A percentile compares a stretch with the other conserved stretches of the same genome.
Conservation (phyloP, 1,140 invertebrate genomes). For the Pseudomyrmex sp. region DNA sequence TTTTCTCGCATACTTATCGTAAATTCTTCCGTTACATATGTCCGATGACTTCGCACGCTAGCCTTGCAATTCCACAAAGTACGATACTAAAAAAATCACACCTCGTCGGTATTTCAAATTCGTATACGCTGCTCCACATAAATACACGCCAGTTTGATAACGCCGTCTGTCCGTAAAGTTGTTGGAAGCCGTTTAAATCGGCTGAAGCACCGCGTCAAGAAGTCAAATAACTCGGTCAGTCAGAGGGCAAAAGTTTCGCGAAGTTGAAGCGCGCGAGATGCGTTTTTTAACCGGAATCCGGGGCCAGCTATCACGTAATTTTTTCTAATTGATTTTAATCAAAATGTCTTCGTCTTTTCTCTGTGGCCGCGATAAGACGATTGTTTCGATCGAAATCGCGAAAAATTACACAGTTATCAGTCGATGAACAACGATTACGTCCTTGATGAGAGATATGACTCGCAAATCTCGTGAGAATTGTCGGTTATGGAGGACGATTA, state of each 20-base stretch:
- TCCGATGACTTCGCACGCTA: not conserved
- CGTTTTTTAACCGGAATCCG: slow-evolving; percentile 23
- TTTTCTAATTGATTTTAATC: no score
- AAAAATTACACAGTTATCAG: no score
- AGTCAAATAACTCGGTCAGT: slow-evolving; percentile 42
- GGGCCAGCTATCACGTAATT: no score
- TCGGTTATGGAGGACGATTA: not conserved
- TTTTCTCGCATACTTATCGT: not conserved
- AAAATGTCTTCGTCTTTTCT: no score
- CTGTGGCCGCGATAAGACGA: no score
- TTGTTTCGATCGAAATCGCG: no score
- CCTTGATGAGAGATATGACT: slow-evolving; percentile 19
- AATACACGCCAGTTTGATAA: slow-evolving; percentile 28
- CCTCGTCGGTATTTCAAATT: slow-evolving; percentile 17
- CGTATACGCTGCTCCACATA: not conserved
- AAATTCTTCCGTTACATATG: not conserved
- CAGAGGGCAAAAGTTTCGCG: slow-evolving; percentile 7
- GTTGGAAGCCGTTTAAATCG: slow-evolving; percentile 25
- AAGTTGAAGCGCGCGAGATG: not conserved
- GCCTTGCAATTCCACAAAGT: slow-evolving; percentile 1
- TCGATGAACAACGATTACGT: not conserved
- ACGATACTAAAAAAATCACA: slow-evolving; percentile 2
- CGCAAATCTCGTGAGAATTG: not conserved
- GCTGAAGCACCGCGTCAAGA: slow-evolving; percentile 23
- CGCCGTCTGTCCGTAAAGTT: slow-evolving; percentile 15